phyloP scores from a whole-genome alignment of 2,113 vertebrate species.

The human region DNA sequence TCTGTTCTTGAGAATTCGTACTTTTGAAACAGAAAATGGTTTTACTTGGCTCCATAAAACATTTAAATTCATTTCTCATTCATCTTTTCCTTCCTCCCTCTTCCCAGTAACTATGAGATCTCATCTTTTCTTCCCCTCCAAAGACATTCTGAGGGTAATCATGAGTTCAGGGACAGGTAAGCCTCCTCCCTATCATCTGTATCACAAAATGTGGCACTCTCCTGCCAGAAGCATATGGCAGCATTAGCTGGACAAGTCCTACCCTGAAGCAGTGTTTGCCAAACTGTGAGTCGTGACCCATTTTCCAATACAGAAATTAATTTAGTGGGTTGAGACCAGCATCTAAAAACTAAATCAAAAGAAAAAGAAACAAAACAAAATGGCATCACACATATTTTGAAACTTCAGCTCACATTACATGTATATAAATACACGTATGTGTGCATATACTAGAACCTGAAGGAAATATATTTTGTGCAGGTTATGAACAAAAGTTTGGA shows the following conservation, averaged over 20 bases:
- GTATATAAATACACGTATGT: not conserved
- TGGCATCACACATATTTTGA: not conserved
- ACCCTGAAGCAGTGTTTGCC: not conserved
- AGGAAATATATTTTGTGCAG: not conserved
- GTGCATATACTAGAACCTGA: not conserved
- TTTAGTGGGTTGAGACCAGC: not conserved
- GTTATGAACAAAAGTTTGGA: not conserved
- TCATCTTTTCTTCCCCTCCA: not conserved
- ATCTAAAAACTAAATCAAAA: conserved; percentile 39
- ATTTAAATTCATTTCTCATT: conserved; percentile 1
- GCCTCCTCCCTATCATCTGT: not conserved
- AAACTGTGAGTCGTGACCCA: not conserved
- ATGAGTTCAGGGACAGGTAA: not conserved
- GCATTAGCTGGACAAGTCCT: not conserved
- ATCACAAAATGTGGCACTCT: not conserved
- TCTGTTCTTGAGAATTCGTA: conserved; percentile 40
- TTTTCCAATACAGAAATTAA: conserved; percentile 24
- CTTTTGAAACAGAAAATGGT: conserved; percentile 39
- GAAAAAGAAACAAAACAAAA: conserved; percentile 24
- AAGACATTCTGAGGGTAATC: not conserved
- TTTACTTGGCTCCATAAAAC: conserved; percentile 15
- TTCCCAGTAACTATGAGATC: not conserved
- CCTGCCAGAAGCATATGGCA: not conserved
- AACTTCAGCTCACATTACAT: not conserved
- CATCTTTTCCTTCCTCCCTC: not conserved